Base-by-base conservation (phyloP, 1,140 invertebrate genomes). In the Aradophagus sp. region DNA sequence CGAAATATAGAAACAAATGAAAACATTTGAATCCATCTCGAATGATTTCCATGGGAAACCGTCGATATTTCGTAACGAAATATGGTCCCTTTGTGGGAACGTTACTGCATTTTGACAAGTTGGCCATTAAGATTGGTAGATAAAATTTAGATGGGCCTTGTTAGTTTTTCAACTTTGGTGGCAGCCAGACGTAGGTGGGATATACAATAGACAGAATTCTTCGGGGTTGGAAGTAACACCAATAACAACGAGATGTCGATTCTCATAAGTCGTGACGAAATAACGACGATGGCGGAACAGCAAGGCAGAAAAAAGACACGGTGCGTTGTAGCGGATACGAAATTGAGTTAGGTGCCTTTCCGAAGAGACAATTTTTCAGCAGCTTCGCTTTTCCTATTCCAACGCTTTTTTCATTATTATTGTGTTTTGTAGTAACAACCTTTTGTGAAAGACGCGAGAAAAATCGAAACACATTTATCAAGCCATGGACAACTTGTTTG, bases 381-480 rank as follows among this genome's bases (percentile, higher is more conserved):
- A 44, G 27, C 48, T 52, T 70, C 45, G 55, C 26, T 52, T 52
- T 19, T 34, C 45, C 48, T 32, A 34, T 59, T 58, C 44, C 11
- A 27, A 27, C 14, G 8, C 20, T 5, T 8, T 23, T 8, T 8
- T 56, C 35, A 63, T 62, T 48, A 62, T 62, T 39, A 34, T 13
- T 29, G 26, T 41, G 15, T 23, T 44, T 36, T 35, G 13, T 29
- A 44, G 35, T 31, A 39, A 63, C 58, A 48, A 52, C 31, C 29
- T 63, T 50, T 44, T 50, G 50, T 35, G 27, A 32, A 41, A 31
- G 26, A 58, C 58, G 42, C 26, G 23, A 62, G 50, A 63, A 45
- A 70, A 56, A 70, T 70, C 17, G 58, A 42, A 56, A 62, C 15
- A 52, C 29, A 63, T 70, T 58, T 52, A 70, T 70, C 59, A 63